phyloP scores from a whole-genome alignment of 2,888 invertebrate species.

The Limenitis camilla region DNA sequence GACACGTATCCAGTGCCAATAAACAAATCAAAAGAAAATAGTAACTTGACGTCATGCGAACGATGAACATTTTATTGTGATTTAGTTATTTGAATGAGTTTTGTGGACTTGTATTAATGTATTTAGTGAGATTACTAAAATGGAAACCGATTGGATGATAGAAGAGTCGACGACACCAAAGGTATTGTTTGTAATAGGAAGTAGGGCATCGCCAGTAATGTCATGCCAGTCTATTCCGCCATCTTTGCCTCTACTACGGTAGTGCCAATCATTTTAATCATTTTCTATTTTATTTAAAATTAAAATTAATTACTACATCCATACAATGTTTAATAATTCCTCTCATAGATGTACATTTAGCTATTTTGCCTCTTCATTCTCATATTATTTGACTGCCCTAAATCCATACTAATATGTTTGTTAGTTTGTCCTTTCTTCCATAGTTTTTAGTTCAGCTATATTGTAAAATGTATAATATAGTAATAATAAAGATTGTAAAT shows the following conservation, averaged over 20 bases:
- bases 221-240: constrained; percentile 59
- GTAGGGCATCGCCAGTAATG: constrained; percentile 57
- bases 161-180: constrained; percentile 78
- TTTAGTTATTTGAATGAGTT: constrained; percentile 54
- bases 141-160: constrained; percentile 94
- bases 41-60: constrained; percentile 67
- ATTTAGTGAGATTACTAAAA: constrained; percentile 82
- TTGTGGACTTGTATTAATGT: constrained; percentile 65
- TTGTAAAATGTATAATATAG: no score
- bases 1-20: constrained; percentile 26
- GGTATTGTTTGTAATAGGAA: constrained; percentile 51
- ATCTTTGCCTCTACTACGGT: constrained; percentile 55
- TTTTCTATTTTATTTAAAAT: neutral
- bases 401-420: no score
- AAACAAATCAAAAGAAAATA: constrained; percentile 34
- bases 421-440: no score
- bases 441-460: no score
- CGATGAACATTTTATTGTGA: constrained; percentile 58
- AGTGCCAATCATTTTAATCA: constrained; percentile 8
- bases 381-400: no score
- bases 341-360: no score
- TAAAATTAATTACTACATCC: neutral
- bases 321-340: neutral
- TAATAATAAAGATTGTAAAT: no score
- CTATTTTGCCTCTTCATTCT: no score